Conservation (phyloP, 2,797 vertebrate genomes). For the Hydrolagus colliei region DNA sequence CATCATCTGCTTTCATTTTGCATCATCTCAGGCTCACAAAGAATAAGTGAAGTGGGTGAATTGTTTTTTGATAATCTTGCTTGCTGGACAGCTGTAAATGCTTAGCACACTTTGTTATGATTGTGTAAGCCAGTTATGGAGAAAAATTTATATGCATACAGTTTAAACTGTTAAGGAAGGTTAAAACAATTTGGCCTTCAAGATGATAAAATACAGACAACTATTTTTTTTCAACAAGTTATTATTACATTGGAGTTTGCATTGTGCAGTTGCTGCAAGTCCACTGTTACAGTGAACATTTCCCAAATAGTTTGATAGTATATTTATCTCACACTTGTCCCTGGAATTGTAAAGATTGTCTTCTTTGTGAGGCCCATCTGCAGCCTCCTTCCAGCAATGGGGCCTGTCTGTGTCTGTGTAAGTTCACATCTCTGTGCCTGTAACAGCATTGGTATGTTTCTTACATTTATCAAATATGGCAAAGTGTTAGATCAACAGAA, state of each 20-base stretch:
- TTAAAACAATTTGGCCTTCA: neutral
- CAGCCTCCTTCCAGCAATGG: neutral
- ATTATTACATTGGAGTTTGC: neutral
- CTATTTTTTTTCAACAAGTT: neutral
- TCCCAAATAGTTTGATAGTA: neutral
- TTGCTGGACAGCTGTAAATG: neutral
- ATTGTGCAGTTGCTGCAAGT: neutral
- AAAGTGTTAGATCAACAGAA: neutral
- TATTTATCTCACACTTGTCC: no score
- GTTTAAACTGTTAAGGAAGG: neutral
- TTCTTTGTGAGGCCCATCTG: neutral
- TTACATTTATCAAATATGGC: neutral
- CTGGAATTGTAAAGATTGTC: neutral
- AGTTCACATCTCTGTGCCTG: neutral
- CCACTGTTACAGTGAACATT: neutral
- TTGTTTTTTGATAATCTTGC: neutral
- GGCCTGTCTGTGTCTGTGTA: neutral
- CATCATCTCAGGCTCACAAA: neutral
- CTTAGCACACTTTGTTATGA: neutral
- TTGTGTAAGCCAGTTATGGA: neutral
- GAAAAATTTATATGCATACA: neutral
- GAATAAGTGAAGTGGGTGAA: neutral
- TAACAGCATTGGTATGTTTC: neutral
- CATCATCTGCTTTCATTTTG: neutral
- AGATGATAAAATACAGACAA: conserved; percentile 9